Evolutionary conservation across 2,797 vertebrate species (phyloP).

Genomic region (Brotula barbata): DNA sequence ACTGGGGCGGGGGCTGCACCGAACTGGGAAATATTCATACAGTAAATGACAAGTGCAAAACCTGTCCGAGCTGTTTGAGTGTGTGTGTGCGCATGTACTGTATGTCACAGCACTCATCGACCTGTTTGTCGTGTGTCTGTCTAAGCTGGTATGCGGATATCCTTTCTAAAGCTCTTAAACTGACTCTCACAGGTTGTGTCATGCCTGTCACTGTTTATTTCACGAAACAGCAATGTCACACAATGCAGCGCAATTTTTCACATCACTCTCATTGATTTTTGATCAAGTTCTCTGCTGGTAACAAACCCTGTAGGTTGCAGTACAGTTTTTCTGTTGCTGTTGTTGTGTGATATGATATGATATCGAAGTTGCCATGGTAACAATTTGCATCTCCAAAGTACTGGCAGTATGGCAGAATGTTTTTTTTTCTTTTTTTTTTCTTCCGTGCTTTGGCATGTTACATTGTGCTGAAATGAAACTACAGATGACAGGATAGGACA

Average conservation of each 20-base stretch:
- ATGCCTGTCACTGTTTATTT: conserved; percentile 31
- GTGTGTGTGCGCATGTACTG: neutral
- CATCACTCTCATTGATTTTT: conserved; percentile 42
- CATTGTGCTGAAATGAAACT: conserved; percentile 48
- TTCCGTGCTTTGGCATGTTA: conserved; percentile 28
- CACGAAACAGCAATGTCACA: conserved; percentile 16
- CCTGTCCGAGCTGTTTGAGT: neutral
- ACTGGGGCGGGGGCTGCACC: conserved; percentile 18
- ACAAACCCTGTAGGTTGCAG: conserved; percentile 42
- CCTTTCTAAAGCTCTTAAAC: conserved; percentile 28
- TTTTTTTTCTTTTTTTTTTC: neutral
- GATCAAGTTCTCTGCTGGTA: conserved; percentile 43
- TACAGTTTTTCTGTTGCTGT: conserved; percentile 40
- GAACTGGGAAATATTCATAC: conserved; percentile 42
- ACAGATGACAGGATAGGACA: conserved; percentile 41
- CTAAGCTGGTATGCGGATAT: conserved; percentile 50
- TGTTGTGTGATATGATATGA: conserved; percentile 50
- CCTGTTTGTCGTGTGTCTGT: conserved; percentile 29
- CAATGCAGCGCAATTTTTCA: conserved; percentile 24
- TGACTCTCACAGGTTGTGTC: conserved; percentile 39
- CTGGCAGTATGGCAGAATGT: conserved; percentile 1
- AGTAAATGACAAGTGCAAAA: conserved; percentile 15
- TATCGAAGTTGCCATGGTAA: conserved; percentile 72
- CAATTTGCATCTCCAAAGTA: conserved; percentile 66
- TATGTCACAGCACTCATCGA: conserved; percentile 10